Percentiles rank a stretch among this genome's conserved stretches.
Conservation (phyloP, 1,140 invertebrate species). For the Riptortus pedestris region DNA sequence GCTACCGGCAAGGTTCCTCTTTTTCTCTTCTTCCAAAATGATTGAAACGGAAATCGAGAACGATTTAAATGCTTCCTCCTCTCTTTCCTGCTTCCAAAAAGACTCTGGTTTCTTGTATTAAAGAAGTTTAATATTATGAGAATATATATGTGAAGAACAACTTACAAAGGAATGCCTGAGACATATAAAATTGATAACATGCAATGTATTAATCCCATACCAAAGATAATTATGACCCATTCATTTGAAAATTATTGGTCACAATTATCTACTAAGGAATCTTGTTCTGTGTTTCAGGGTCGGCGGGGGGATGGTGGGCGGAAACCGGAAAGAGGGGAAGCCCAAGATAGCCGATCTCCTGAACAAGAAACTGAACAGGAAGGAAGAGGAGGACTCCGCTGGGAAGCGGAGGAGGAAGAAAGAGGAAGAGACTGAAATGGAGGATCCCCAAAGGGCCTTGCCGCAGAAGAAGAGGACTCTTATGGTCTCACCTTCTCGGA, state of each 20-base stretch:
- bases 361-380: conserved; percentile 22
- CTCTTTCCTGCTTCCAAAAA: not conserved
- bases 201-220: too few relatives aligned
- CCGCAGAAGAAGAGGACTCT: conserved; percentile 53
- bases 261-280: not conserved
- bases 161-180: too few relatives aligned
- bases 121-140: not conserved
- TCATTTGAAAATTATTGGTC: not conserved
- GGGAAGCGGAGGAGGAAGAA: conserved; percentile 22
- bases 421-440: conserved; percentile 26
- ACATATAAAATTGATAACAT: too few relatives aligned
- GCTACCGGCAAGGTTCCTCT: too few relatives aligned
- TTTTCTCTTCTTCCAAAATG: too few relatives aligned
- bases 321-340: conserved; percentile 18
- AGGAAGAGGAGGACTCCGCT: conserved; percentile 12
- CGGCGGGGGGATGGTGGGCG: conserved; percentile 16
- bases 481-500: conserved; percentile 38
- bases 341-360: conserved; percentile 28
- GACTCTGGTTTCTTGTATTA: not conserved
- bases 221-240: not conserved
- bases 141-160: not conserved
- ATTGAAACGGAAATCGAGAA: too few relatives aligned
- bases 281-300: conserved; percentile 18
- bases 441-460: conserved; percentile 32
- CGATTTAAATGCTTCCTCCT: too few relatives aligned